phyloP scores from a whole-genome alignment of 2,888 invertebrate species.

The Phania funesta region DNA sequence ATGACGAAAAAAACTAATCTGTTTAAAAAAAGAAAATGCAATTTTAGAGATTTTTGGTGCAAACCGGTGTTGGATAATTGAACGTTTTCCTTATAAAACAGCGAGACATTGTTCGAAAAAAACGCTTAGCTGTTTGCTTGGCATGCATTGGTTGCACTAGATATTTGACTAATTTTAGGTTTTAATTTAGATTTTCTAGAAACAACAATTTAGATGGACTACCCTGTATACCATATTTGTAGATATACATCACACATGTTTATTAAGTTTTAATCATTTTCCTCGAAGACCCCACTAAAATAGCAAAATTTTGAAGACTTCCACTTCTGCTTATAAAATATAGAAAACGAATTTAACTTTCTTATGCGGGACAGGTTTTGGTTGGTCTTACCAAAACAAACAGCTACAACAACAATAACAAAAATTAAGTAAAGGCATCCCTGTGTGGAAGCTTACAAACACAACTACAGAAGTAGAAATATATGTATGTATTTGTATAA shows the following conservation, averaged over 20 bases:
- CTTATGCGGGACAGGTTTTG: conserved; percentile 67
- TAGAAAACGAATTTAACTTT: conserved; percentile 65
- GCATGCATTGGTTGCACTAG: no score
- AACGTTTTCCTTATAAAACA: no score
- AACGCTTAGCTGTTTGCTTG: no score
- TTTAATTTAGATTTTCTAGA: no score
- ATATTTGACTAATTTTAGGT: no score
- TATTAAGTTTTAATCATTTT: conserved; percentile 54
- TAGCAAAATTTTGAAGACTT: conserved; percentile 21
- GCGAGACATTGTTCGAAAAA: no score
- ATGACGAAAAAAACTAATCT: no score
- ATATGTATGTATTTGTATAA: conserved; percentile 11
- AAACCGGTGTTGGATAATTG: no score
- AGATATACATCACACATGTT: neutral
- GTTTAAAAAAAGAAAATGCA: no score
- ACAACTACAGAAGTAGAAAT: neutral
- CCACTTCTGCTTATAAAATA: conserved; percentile 32
- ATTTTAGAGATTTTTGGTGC: no score
- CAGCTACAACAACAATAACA: conserved; percentile 8
- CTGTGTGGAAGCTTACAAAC: neutral
- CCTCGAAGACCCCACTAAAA: conserved; percentile 39
- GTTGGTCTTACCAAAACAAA: conserved; percentile 57
- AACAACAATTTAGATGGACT: neutral
- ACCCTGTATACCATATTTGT: conserved; percentile 5
- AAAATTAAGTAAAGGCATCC: conserved; percentile 26